These are phyloP conservation scores for Plectropomus leopardus DNA, from an alignment of 2,113 vertebrate species.

Conservation along the genomic window DNA sequence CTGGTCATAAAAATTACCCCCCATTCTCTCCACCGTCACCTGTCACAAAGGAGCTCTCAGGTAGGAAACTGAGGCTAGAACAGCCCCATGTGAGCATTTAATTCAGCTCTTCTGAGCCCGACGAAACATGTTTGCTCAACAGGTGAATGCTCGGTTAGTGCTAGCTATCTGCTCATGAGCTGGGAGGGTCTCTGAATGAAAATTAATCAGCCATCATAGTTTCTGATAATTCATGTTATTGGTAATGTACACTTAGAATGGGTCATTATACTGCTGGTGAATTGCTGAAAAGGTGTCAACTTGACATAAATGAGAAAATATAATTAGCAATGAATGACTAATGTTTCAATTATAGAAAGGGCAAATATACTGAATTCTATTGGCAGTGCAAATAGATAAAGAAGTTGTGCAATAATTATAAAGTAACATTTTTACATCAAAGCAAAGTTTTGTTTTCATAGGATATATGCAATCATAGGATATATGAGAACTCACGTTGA, in stretches of 20 bases:
- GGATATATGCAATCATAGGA: no score
- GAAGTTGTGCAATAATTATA: not conserved
- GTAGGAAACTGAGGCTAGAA: conserved; percentile 64
- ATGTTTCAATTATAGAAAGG: not conserved
- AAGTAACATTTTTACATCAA: not conserved
- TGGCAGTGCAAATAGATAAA: not conserved
- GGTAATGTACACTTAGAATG: not conserved
- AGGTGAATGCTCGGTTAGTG: conserved; percentile 31
- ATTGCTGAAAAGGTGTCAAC: not conserved
- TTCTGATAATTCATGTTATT: not conserved
- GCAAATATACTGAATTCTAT: not conserved
- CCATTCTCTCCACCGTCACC: conserved; percentile 56
- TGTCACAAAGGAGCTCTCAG: conserved; percentile 51
- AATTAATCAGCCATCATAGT: not conserved
- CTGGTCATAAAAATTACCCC: conserved; percentile 77
- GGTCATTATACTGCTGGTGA: not conserved
- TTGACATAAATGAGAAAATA: not conserved
- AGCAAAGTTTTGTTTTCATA: not conserved
- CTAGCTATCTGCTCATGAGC: not conserved
- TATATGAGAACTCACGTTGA: no score
- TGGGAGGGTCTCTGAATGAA: not conserved
- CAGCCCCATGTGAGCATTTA: conserved; percentile 43
- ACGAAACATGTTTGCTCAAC: conserved; percentile 33
- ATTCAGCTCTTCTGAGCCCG: conserved; percentile 25
- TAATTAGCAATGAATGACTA: no score